Base-by-base conservation (phyloP, 2,888 invertebrate species). In the Polyommatus icarus region DNA sequence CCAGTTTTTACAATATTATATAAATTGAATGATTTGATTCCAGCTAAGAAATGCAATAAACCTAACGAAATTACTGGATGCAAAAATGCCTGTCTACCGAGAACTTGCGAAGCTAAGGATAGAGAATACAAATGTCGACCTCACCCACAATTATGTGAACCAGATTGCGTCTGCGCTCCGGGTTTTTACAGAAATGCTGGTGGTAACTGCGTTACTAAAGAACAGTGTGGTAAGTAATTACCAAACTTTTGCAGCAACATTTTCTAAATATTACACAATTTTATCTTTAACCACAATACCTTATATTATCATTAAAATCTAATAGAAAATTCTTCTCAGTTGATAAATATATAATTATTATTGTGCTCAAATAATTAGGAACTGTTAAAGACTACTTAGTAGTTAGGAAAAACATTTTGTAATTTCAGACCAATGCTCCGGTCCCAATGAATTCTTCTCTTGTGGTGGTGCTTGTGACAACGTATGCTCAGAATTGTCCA, bases 131-230 rank as follows among this genome's bases (percentile, higher is more conserved):
- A 40, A 6, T 84, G 84, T 78, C 82, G 81, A 67, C 67, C 15
- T 3, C 12, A 0, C 3, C 61, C 12, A 67, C 50, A 77, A 77
- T 76, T 77, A 0, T 84, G 84, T 76, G 78, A 77, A 1, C 81
- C 78, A 8, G 79, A 79, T 20, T 89, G 88, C 77, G 80, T 82
- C n/a, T 89, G 88, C 71, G 81, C 84, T 20, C 32, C 80, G n/a
- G 86, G 84, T 4, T 86, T 80, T 61, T 86, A 78, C 46, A 85
- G 84, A 79, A 84, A 84, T 72, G 78, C 79, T 50, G 71, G 80
- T 32, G 82, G 82, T 18, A 76, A 81, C 8, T 86, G 85, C 76
- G 82, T 84, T 76, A 76, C 83, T n/a, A 79, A 80, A 71, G 78
- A 81, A 29, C 18, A 86, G 3, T 88, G 87, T 76, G 82, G 86